Evolutionary conservation across 2,888 invertebrate species (phyloP), one percentile per base, ranked within the genome.

Genomic region (Herminia tarsipennalis): DNA sequence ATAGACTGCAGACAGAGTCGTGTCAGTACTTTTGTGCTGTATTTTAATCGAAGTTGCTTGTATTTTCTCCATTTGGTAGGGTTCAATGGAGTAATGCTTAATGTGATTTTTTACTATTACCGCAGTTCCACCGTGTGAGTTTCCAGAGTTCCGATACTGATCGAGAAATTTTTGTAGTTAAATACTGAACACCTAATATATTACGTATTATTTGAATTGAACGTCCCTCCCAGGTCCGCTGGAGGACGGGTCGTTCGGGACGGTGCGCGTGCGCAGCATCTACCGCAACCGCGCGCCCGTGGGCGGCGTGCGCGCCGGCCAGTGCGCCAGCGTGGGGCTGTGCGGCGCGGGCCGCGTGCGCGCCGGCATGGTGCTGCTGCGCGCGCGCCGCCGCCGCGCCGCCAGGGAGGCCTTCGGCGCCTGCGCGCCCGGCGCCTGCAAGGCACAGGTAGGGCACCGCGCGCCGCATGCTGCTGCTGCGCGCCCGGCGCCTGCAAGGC

Each of bases 271-370:
- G 2, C 95, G 95, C 58, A 97, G 97, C 2, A 94, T 99, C 40
- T 98, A 98, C 85, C 93, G 99, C 2, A 98, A 99, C 84, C 95
- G 98, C 60, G 96, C 98, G 3, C 97, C 98, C 0, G 97, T 98
- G 76, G 93, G 97, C 27, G 89, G 94, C 40, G 98, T 98, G 1
- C 93, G 96, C 50, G 98, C 63, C 86, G 93, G 53, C 62, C 91
- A 38, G 81, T 93, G 77, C 37, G 80, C 80, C 40, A 70, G 70
- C 1, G 93, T 95, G 0, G 92, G 93, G 16, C 83, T 96, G n/a
- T n/a, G n/a, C n/a, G 0, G 73, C 95, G 95, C 93, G 8, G 84
- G 92, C 92, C n/a, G 79, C 86, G 3, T 87, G 0, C 79, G 98
- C 94, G 94, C 96, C 70, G 98, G 98, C 17, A 97, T 98, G 97